Conservation (phyloP, 2,888 invertebrate species). For the Oegoconia quadripuncta region DNA sequence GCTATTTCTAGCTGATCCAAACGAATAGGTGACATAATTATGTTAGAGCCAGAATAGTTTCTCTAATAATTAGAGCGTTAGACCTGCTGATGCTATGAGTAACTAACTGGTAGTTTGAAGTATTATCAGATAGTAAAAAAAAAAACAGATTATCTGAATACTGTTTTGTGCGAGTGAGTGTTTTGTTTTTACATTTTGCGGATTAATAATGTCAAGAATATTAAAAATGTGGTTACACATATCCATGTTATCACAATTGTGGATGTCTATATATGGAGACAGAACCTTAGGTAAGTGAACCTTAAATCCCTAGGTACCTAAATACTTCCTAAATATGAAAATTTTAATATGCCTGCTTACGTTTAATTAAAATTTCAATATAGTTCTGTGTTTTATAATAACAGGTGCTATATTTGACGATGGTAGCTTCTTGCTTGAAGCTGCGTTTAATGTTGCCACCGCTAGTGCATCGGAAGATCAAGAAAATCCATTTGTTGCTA, state of each 20-base stretch:
- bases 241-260: constrained; percentile 21
- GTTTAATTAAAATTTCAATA: no score
- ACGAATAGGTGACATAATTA: constrained; percentile 37
- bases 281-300: constrained; percentile 33
- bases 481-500: constrained; percentile 53
- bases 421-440: constrained; percentile 70
- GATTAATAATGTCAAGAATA: constrained; percentile 15
- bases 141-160: no score
- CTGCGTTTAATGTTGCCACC: constrained; percentile 79
- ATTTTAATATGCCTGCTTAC: no score
- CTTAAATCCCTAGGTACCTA: not conserved
- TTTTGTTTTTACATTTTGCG: not conserved
- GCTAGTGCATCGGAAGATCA: constrained; percentile 63
- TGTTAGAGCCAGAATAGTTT: constrained; percentile 28
- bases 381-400: no score
- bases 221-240: constrained; percentile 17
- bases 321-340: not conserved
- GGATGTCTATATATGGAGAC: constrained; percentile 28
- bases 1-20: constrained; percentile 38
- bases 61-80: constrained; percentile 22
- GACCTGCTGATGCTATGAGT: not conserved
- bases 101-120: no score
- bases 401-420: constrained; percentile 83
- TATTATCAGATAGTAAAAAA: no score
- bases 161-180: not conserved